phyloP scores from a whole-genome alignment of 2,888 invertebrate species.

The Lomographa bimaculata region DNA sequence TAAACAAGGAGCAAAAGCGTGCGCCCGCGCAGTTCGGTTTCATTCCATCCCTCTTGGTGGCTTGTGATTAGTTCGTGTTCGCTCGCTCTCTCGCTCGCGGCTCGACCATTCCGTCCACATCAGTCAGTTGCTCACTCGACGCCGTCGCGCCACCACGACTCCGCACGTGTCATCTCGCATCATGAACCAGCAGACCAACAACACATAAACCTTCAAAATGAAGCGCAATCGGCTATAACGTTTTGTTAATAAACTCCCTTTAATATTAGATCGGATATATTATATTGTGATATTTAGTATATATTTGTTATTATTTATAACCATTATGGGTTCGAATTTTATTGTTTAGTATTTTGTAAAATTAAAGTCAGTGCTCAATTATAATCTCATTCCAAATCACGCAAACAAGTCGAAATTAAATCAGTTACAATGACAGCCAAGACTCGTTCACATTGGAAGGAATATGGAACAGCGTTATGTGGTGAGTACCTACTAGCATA shows the following conservation, averaged over 20 bases:
- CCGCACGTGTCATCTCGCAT: slow-evolving; percentile 67
- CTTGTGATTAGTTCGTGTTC: slow-evolving; percentile 68
- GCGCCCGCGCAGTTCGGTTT: slow-evolving; percentile 78
- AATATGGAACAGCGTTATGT: slow-evolving; percentile 82
- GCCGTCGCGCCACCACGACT: slow-evolving; percentile 70
- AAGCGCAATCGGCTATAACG: slow-evolving; percentile 82
- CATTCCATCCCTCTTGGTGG: slow-evolving; percentile 69
- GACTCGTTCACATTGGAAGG: slow-evolving; percentile 83
- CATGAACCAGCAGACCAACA: slow-evolving; percentile 79
- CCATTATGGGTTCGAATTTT: slow-evolving; percentile 75
- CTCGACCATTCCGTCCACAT: slow-evolving; percentile 30
- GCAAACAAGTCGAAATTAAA: slow-evolving; percentile 59
- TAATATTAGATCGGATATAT: slow-evolving; percentile 80
- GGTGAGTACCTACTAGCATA: too few relatives aligned
- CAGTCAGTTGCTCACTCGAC: slow-evolving; percentile 76
- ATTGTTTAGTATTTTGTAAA: slow-evolving; percentile 61
- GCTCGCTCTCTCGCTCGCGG: slow-evolving; percentile 41
- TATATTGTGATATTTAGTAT: slow-evolving; percentile 81
- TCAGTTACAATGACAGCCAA: slow-evolving; percentile 76
- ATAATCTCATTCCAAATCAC: slow-evolving; percentile 81
- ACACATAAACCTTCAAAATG: slow-evolving; percentile 82
- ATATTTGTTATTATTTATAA: slow-evolving; percentile 73
- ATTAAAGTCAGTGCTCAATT: slow-evolving; percentile 78
- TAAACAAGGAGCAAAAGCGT: slow-evolving; percentile 80
- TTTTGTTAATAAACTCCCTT: slow-evolving; percentile 71